phyloP scores from a whole-genome alignment of 2,888 invertebrate genomes.

The Bombylius discolor region DNA sequence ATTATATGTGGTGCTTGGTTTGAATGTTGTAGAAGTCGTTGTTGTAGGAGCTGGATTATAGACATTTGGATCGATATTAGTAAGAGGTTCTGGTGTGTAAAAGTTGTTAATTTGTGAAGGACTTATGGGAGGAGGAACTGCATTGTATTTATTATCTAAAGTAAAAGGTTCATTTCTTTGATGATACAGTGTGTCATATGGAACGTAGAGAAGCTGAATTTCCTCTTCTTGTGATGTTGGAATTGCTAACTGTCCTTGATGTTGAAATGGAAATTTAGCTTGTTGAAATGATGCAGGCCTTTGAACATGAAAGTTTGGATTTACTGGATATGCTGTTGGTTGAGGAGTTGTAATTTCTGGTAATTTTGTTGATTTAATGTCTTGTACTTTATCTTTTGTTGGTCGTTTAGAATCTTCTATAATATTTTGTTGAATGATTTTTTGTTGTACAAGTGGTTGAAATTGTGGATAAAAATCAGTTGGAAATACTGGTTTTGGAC shows the following conservation, averaged over 20 bases:
- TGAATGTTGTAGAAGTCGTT: constrained; percentile 23
- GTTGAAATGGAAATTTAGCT: constrained; percentile 8
- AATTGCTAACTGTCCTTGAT: neutral
- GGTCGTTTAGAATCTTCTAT: constrained; percentile 16
- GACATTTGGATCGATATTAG: constrained; percentile 19
- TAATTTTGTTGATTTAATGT: constrained; percentile 6
- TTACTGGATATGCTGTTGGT: constrained; percentile 9
- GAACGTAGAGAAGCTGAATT: constrained; percentile 70
- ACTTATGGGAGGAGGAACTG: constrained; percentile 30
- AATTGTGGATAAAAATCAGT: constrained; percentile 27
- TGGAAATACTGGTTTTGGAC: constrained; percentile 25
- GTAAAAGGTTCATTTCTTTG: constrained; percentile 23
- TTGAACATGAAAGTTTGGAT: constrained; percentile 20
- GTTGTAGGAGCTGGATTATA: constrained; percentile 14
- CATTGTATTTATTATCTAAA: constrained; percentile 21
- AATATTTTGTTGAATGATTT: constrained; percentile 23
- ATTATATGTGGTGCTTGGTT: constrained; percentile 31
- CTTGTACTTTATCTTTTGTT: constrained; percentile 8
- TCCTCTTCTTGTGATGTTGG: constrained; percentile 41
- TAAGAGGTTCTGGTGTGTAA: constrained; percentile 28
- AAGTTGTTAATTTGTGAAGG: constrained; percentile 38
- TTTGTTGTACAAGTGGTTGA: constrained; percentile 14
- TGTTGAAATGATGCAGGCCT: constrained; percentile 19
- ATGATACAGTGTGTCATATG: constrained; percentile 57
- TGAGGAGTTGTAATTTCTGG: constrained; percentile 12